Conservation (phyloP, 2,888 invertebrate genomes). For the Tenodera sinensis region DNA sequence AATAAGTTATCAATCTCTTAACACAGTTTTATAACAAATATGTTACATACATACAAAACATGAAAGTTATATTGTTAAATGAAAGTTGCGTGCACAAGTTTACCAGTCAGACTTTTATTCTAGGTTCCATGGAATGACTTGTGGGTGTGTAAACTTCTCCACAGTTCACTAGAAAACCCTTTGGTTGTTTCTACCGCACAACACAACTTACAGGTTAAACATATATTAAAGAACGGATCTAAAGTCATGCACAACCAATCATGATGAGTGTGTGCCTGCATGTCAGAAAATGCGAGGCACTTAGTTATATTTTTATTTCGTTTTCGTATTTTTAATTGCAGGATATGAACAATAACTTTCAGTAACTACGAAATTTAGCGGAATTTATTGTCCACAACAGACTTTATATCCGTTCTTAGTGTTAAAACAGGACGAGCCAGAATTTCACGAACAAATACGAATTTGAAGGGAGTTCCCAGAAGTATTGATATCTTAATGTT, state of each 20-base stretch:
- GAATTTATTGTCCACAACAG: background rate
- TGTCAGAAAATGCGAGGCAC: background rate
- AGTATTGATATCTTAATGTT: background rate
- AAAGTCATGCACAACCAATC: background rate
- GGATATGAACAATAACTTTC: background rate
- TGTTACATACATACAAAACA: background rate
- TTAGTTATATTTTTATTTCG: background rate
- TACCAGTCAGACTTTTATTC: background rate
- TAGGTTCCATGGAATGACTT: background rate
- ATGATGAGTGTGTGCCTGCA: background rate
- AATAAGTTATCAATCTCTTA: background rate
- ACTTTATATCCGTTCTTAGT: background rate
- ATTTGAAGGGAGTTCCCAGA: background rate
- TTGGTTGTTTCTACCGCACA: background rate
- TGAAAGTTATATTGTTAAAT: background rate
- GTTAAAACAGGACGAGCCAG: background rate
- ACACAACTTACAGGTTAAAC: background rate
- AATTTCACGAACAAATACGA: background rate
- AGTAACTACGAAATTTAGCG: background rate
- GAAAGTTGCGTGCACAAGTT: background rate
- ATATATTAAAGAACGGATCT: background rate
- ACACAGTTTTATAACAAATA: background rate
- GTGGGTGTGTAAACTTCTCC: background rate
- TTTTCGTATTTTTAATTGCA: background rate
- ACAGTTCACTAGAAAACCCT: background rate